phyloP scores from a whole-genome alignment of 2,113 vertebrate species.

The Anolis sagrei region DNA sequence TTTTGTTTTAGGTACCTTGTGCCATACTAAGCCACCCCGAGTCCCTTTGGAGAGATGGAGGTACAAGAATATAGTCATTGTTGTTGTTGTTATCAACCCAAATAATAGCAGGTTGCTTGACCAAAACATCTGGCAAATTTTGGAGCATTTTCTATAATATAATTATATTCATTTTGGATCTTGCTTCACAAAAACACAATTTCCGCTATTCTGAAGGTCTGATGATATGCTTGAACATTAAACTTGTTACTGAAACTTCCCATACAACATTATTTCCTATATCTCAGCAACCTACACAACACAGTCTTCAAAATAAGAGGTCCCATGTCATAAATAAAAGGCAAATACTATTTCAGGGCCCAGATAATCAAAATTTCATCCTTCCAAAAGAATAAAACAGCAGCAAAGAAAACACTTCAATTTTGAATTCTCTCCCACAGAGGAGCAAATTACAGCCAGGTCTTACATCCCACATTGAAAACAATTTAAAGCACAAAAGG shows the following conservation, averaged over 20 bases:
- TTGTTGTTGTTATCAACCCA: no score
- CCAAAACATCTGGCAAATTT: background rate
- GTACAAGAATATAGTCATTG: no score
- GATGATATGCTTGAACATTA: slow-evolving; percentile 6
- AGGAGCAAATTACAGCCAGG: background rate
- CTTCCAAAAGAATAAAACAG: background rate
- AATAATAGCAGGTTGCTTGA: background rate
- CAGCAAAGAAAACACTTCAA: background rate
- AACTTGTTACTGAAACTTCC: background rate
- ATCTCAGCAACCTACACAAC: background rate
- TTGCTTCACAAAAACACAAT: background rate
- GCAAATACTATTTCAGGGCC: background rate
- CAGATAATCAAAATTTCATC: background rate
- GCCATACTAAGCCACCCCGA: no score
- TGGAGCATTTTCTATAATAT: slow-evolving; percentile 14
- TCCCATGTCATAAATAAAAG: background rate
- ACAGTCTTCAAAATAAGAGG: background rate
- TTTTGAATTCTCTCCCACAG: background rate
- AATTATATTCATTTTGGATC: background rate
- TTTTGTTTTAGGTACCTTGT: no score
- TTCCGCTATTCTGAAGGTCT: background rate
- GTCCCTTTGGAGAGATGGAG: no score
- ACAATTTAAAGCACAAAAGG: background rate
- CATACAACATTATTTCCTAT: background rate
- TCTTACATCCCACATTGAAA: background rate